These are phyloP conservation scores for Eidolon dupreanum DNA, from an alignment of 2,797 vertebrate species.

Conservation along the genomic window DNA sequence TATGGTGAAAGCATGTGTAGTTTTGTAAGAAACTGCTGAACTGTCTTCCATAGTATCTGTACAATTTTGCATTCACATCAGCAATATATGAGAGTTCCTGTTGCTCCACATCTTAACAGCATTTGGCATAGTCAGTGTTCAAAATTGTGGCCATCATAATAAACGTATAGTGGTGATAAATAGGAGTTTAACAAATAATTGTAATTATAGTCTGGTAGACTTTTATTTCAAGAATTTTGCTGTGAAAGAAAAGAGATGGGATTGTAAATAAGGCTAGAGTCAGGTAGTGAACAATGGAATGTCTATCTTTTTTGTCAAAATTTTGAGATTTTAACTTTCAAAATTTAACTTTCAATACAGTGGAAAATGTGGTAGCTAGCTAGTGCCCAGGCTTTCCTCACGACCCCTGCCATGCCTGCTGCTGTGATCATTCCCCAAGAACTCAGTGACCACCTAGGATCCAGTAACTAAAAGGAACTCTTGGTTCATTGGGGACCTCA, in stretches of 20 bases:
- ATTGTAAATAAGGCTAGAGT: neutral
- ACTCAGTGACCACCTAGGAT: neutral
- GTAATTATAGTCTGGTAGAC: neutral
- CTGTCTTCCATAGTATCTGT: neutral
- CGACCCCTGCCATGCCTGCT: neutral
- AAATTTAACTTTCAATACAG: neutral
- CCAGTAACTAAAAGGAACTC: neutral
- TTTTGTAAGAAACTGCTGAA: neutral
- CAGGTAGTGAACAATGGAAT: neutral
- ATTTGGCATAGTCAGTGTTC: neutral
- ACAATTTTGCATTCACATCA: neutral
- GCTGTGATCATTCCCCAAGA: too few relatives aligned
- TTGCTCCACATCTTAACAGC: neutral
- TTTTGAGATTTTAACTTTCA: neutral
- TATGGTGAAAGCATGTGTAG: neutral
- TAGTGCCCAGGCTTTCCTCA: neutral
- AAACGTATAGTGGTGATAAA: neutral
- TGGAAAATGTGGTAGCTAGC: neutral
- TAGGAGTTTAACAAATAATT: neutral
- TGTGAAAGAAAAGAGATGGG: neutral
- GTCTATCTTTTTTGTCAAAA: neutral
- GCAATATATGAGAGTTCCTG: neutral
- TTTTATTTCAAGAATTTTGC: neutral
- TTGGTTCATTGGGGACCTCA: neutral
- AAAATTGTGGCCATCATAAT: neutral